Evolutionary conservation across 2,113 vertebrate genomes (phyloP).

Genomic region (Paramormyrops kingsleyae): DNA sequence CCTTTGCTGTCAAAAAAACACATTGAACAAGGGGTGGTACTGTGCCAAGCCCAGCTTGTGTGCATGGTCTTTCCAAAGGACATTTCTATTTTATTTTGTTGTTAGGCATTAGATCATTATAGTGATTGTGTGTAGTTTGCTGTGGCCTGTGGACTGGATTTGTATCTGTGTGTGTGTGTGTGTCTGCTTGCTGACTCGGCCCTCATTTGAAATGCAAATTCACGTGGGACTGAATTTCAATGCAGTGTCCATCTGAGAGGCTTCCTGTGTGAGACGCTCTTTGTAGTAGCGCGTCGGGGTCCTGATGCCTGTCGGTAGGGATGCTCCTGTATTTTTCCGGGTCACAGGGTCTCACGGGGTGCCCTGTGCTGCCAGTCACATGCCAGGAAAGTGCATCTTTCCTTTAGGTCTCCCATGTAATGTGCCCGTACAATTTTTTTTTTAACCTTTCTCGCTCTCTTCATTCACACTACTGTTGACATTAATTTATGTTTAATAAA

Average conservation of each 20-base stretch:
- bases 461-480: background rate
- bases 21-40: background rate
- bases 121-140: background rate
- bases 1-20: background rate
- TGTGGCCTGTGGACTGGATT: background rate
- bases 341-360: background rate
- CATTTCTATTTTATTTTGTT: background rate
- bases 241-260: background rate
- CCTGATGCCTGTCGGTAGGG: background rate
- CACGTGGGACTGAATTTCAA: background rate
- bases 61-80: background rate
- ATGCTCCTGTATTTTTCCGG: background rate
- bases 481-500: background rate
- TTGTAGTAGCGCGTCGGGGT: background rate
- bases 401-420: background rate
- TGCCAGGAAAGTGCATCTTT: background rate
- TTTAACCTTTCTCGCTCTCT: background rate
- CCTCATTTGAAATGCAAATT: conserved; percentile 12
- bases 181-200: background rate
- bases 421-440: background rate
- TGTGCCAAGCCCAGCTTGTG: background rate
- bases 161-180: background rate
- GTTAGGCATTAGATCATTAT: background rate
- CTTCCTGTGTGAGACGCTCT: background rate
- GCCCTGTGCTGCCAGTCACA: background rate